Conservation (phyloP, 2,113 vertebrate species). For the Thryonomys swinderianus region DNA sequence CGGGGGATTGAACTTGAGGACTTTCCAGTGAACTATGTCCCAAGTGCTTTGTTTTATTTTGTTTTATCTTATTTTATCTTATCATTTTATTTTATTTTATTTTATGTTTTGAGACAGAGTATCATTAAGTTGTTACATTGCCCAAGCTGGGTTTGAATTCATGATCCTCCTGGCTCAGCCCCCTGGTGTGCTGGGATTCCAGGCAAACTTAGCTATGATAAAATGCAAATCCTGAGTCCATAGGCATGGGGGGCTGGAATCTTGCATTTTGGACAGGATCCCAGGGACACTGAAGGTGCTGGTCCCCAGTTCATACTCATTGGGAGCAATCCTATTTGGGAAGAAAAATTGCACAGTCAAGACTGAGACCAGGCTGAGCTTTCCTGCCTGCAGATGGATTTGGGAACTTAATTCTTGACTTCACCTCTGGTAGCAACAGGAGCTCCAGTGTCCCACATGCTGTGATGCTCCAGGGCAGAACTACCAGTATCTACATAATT, state of each 20-base stretch:
- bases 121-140: not conserved
- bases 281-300: not conserved
- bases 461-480: too few relatives aligned
- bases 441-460: too few relatives aligned
- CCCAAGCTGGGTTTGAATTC: not conserved
- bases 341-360: too few relatives aligned
- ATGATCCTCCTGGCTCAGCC: not conserved
- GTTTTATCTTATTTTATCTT: too few relatives aligned
- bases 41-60: not conserved
- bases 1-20: not conserved
- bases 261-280: not conserved
- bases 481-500: too few relatives aligned
- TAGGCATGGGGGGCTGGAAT: not conserved
- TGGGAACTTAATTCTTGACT: too few relatives aligned
- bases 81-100: not conserved
- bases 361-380: too few relatives aligned
- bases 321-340: too few relatives aligned
- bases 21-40: not conserved
- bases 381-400: too few relatives aligned
- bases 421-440: too few relatives aligned
- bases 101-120: not conserved
- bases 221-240: not conserved
- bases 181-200: not conserved
- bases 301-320: not conserved
- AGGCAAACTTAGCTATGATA: not conserved